phyloP scores from a whole-genome alignment of 2,113 vertebrate species.

The Limanda limanda region DNA sequence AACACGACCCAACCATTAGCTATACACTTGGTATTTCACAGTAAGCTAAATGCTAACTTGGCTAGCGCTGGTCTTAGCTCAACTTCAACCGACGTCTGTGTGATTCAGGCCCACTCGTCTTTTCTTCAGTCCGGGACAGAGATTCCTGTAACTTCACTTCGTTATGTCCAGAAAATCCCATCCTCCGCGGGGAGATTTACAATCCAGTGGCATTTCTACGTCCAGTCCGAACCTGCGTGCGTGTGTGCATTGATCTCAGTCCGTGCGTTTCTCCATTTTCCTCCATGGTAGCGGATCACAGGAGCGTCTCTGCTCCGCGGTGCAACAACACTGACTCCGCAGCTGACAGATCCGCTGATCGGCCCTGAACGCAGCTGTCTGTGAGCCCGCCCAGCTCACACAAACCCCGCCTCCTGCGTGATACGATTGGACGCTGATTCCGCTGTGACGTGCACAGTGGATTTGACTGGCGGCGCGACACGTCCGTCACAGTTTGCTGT shows the following conservation, averaged over 20 bases:
- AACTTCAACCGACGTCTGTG: constrained; percentile 45
- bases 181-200: background rate
- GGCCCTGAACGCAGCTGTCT: background rate
- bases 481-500: constrained; percentile 45
- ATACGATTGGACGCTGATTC: constrained; percentile 26
- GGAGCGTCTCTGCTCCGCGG: background rate
- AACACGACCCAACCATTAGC: background rate
- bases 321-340: constrained; percentile 20
- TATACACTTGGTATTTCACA: background rate
- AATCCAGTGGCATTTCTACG: background rate
- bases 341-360: constrained; percentile 51
- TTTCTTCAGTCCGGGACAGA: constrained; percentile 50
- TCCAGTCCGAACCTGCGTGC: constrained; percentile 45
- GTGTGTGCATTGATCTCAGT: constrained; percentile 32
- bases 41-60: constrained; percentile 38
- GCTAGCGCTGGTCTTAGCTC: constrained; percentile 28
- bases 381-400: constrained; percentile 26
- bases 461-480: constrained; percentile 31
- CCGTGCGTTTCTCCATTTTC: constrained; percentile 41
- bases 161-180: constrained; percentile 12
- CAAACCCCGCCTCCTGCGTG: background rate
- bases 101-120: constrained; percentile 63
- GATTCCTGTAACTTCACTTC: constrained; percentile 50
- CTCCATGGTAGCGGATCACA: constrained; percentile 43
- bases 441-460: background rate